Base-by-base conservation (phyloP, 2,797 vertebrate species). In the Cercopithecus petaurista region DNA sequence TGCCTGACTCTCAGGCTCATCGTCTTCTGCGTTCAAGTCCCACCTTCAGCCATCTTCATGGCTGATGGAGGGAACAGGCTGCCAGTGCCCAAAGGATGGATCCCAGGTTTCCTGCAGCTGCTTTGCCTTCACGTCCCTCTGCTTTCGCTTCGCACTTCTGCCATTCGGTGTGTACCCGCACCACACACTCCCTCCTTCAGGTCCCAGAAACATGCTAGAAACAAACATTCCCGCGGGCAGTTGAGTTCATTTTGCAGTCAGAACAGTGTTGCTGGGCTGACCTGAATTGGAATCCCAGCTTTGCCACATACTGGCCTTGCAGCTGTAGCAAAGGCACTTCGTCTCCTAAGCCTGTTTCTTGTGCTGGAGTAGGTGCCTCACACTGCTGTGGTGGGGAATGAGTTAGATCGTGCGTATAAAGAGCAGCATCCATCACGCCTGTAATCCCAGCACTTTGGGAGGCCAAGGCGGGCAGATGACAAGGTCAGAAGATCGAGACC, bases 161-260 rank as follows among this genome's bases (percentile, higher is more conserved):
- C 13, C 10, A 0, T 46, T 84, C 13, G 1, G 11, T 11, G 2
- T 52, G 15, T 4, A 12, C 33, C 17, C n/a, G 13, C 39, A 9
- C 15, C 14, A 14, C 4, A 39, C 50, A n/a, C 55, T 2, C 28
- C 17, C 15, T 30, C 55, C n/a, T 3, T 41, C 19, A 2, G 1
- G 36, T n/a, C n/a, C 26, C 52, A 46, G 21, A 3, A 52, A 19
- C 10, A 57, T 7, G 4, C 39, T 28, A 28, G 39, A 55, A 30
- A 64, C 30, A n/a, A 64, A 64, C 61, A 64, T 64, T n/a, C 1
- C 19, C 4, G 19, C 1, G 0, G 5, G 19, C 13, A 59, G 41
- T 24, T 82, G 7, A 30, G 43, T 19, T 76, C 77, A 50, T 59
- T 22, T 50, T 85, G 46, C 30, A 87, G 24, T 46, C 52, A 30